phyloP scores from a whole-genome alignment of 2,888 invertebrate species.

The Epinotia nisella region DNA sequence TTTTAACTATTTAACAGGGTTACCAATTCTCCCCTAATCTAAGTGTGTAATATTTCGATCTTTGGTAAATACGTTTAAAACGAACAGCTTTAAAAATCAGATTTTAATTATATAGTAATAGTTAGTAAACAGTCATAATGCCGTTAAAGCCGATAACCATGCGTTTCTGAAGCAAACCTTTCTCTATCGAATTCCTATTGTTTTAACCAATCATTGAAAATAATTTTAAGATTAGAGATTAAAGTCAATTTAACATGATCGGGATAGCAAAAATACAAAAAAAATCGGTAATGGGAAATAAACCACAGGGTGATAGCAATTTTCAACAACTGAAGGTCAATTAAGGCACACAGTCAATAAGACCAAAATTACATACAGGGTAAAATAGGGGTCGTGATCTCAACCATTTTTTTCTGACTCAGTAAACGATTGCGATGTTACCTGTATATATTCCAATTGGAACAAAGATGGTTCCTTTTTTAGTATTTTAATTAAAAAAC shows the following conservation, averaged over 20 bases:
- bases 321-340: constrained; percentile 75
- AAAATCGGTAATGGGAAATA: constrained; percentile 7
- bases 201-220: constrained; percentile 20
- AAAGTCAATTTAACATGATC: constrained; percentile 43
- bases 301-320: constrained; percentile 67
- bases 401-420: no score
- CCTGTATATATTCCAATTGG: no score
- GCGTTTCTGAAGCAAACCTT: constrained; percentile 21
- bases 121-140: constrained; percentile 10
- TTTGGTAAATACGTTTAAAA: constrained; percentile 82
- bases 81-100: constrained; percentile 63
- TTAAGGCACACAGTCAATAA: constrained; percentile 74
- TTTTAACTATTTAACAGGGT: constrained; percentile 76
- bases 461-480: no score
- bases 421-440: no score
- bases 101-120: constrained; percentile 47
- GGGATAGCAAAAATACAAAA: constrained; percentile 1
- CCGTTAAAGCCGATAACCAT: constrained; percentile 18
- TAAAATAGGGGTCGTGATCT: no score
- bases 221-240: constrained; percentile 47
- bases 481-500: no score
- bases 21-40: constrained; percentile 65
- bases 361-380: constrained; percentile 68
- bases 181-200: background rate
- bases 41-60: constrained; percentile 66